A percentile compares a stretch with the other conserved stretches of the same genome.
These are phyloP conservation scores for Acrocyrtus sp. DNA, from an alignment of 2,888 invertebrate species.

Conservation along the genomic window DNA sequence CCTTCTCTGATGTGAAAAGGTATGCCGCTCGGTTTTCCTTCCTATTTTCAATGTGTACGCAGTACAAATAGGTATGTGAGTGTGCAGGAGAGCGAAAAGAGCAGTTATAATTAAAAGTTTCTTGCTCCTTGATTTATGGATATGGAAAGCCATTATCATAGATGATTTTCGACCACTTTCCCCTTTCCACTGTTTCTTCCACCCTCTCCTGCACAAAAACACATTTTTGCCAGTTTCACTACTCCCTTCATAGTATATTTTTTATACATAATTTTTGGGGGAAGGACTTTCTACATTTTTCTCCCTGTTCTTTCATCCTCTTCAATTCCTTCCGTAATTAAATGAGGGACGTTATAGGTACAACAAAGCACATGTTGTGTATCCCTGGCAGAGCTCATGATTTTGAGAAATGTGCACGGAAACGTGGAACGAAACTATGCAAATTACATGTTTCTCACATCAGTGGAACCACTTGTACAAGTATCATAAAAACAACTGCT, in stretches of 20 bases:
- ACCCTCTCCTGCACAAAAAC: not conserved
- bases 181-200: constrained; percentile 1
- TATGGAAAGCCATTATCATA: constrained; percentile 53
- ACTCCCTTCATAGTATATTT: not conserved
- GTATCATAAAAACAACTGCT: no score
- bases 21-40: not conserved
- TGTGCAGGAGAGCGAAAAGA: constrained; percentile 32
- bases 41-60: not conserved
- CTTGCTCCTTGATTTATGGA: constrained; percentile 57
- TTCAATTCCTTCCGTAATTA: no score
- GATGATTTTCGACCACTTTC: constrained; percentile 41
- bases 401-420: no score
- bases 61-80: not conserved
- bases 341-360: no score
- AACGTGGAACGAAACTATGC: no score
- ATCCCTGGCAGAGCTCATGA: no score
- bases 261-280: no score
- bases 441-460: no score
- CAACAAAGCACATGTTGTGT: no score
- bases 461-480: no score
- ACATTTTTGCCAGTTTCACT: constrained; percentile 1
- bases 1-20: no score
- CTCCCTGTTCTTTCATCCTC: constrained; percentile 5
- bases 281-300: no score
- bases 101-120: constrained; percentile 61